Conservation (phyloP, 2,113 vertebrate species). For the Pavo muticus region DNA sequence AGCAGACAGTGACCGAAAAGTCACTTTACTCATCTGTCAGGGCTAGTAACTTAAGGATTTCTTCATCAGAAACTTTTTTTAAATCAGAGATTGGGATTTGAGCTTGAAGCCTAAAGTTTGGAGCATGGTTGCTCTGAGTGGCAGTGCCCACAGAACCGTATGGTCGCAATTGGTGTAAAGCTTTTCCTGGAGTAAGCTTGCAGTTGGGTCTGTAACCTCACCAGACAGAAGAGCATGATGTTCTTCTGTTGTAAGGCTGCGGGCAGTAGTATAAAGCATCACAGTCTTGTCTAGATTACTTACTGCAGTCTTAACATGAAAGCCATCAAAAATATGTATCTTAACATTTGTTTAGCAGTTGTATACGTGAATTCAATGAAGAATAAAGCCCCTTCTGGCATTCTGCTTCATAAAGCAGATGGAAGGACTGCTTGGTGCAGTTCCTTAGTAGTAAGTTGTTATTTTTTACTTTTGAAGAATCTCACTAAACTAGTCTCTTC, state of each 20-base stretch:
- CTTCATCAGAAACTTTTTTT: neutral
- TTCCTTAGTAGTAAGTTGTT: neutral
- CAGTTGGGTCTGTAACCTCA: neutral
- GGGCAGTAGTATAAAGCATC: neutral
- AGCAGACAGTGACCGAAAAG: neutral
- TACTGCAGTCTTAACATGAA: neutral
- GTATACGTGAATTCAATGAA: neutral
- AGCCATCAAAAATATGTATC: too few relatives aligned
- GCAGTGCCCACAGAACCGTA: neutral
- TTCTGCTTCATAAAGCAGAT: neutral
- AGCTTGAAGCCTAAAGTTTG: neutral
- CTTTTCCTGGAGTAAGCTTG: neutral
- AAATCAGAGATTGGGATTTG: neutral
- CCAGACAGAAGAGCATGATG: neutral
- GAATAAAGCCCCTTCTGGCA: neutral
- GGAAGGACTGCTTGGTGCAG: neutral
- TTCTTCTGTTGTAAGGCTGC: neutral
- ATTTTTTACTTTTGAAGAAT: neutral
- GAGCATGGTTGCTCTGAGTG: constrained; percentile 34
- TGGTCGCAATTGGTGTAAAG: neutral
- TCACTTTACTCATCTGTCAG: neutral
- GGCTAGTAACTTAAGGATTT: neutral
- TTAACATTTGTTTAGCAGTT: neutral
- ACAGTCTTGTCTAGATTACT: neutral
- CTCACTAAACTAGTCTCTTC: neutral